Conservation (phyloP, 2,888 invertebrate species). For the Graphium colonna region DNA sequence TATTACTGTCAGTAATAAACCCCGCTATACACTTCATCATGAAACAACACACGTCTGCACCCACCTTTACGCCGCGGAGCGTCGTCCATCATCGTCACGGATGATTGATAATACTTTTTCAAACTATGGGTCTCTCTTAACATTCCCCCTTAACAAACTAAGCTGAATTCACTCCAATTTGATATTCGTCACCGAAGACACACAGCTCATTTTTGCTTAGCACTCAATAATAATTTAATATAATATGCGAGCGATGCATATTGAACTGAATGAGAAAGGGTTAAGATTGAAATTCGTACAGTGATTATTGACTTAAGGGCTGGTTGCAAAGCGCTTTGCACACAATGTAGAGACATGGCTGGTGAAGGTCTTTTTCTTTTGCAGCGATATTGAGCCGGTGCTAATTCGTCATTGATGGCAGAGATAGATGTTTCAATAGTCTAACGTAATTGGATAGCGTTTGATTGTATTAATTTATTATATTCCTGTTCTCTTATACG, state of each 20-base stretch:
- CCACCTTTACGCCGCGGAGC: constrained; percentile 35
- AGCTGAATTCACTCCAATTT: constrained; percentile 13
- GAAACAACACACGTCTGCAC: constrained; percentile 29
- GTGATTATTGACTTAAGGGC: constrained; percentile 39
- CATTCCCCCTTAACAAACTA: constrained; percentile 45
- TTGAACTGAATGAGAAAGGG: constrained; percentile 11
- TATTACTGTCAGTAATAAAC: constrained; percentile 31
- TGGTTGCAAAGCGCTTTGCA: constrained; percentile 49
- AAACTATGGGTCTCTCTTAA: constrained; percentile 42
- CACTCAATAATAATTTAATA: constrained; percentile 8
- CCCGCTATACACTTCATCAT: constrained; percentile 27
- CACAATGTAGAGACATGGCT: constrained; percentile 60
- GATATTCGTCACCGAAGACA: neutral
- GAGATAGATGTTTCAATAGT: constrained; percentile 31
- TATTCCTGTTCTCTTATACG: neutral
- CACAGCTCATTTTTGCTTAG: constrained; percentile 29
- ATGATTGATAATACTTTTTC: constrained; percentile 75
- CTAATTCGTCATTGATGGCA: constrained; percentile 53
- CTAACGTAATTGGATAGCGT: constrained; percentile 32
- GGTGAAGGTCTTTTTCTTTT: constrained; percentile 50
- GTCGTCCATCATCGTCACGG: constrained; percentile 63
- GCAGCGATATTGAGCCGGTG: constrained; percentile 49
- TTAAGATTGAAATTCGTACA: constrained; percentile 36
- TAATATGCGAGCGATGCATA: constrained; percentile 20
- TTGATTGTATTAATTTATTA: constrained; percentile 27